These are phyloP conservation scores for Liasis olivaceus DNA, from an alignment of 2,797 vertebrate species.

Conservation along the genomic window DNA sequence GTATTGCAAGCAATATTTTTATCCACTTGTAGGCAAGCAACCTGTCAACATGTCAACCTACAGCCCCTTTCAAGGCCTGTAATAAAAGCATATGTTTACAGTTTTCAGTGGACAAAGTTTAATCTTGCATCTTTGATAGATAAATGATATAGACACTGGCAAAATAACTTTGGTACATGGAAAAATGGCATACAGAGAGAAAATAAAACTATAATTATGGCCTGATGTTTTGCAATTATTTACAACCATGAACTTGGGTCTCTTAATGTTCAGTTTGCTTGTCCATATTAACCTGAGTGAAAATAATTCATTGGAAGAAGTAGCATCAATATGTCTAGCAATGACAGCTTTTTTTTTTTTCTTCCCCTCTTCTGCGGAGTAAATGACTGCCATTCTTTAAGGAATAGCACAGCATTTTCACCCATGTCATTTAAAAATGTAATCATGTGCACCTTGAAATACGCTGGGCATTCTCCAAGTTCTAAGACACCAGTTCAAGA, in stretches of 20 bases:
- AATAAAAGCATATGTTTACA: slow-evolving; percentile 45
- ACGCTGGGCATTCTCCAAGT: background rate
- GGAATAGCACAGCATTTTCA: background rate
- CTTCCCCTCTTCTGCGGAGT: background rate
- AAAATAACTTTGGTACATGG: slow-evolving; percentile 18
- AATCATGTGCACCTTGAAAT: background rate
- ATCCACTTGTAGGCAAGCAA: slow-evolving; percentile 42
- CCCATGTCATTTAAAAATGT: background rate
- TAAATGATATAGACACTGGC: slow-evolving; percentile 26
- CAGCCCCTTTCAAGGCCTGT: background rate
- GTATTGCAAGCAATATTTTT: slow-evolving; percentile 37
- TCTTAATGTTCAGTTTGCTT: background rate
- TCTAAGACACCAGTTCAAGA: background rate
- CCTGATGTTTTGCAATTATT: background rate
- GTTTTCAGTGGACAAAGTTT: slow-evolving; percentile 33
- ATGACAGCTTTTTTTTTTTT: background rate
- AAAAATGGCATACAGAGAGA: background rate
- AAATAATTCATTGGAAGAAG: background rate
- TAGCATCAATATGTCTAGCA: background rate
- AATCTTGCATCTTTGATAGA: background rate
- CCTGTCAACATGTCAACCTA: slow-evolving; percentile 44
- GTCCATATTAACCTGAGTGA: background rate
- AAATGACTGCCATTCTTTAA: background rate
- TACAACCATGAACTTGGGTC: background rate
- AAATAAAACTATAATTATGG: slow-evolving; percentile 22